Evolutionary conservation across 2,888 invertebrate species (phyloP).

Genomic region (Cryptosula pallasiana): DNA sequence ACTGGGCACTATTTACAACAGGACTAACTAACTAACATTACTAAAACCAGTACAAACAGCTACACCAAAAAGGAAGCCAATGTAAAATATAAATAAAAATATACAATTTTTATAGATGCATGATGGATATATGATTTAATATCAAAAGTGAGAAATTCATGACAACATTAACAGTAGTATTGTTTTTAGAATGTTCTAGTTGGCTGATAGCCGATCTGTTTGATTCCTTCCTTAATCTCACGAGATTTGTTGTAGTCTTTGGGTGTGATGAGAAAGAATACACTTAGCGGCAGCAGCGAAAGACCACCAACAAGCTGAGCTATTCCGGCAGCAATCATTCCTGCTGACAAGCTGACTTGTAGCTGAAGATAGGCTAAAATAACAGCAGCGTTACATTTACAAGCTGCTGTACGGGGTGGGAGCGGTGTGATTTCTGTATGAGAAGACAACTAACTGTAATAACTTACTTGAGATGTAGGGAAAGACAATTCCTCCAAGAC

Average conservation of each 20-base stretch:
- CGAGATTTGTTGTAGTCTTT: not conserved
- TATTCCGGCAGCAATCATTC: not conserved
- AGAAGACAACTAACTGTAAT: not conserved
- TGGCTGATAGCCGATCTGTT: conserved; percentile 2
- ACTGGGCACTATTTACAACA: too few species aligned
- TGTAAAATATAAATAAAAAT: too few species aligned
- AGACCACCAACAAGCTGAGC: not conserved
- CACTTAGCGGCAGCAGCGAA: not conserved
- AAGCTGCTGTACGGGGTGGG: too few species aligned
- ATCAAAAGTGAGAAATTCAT: not conserved
- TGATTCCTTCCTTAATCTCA: not conserved
- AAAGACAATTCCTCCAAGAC: conserved; percentile 14
- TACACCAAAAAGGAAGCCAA: too few species aligned
- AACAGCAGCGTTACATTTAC: too few species aligned
- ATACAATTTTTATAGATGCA: too few species aligned
- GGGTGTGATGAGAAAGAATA: not conserved
- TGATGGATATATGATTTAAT: too few species aligned
- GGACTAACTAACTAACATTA: too few species aligned
- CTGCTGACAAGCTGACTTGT: not conserved
- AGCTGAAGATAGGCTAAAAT: conserved; percentile 5
- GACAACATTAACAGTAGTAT: too few species aligned
- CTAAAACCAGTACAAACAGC: too few species aligned
- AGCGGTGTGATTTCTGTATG: not conserved
- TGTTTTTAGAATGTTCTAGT: not conserved
- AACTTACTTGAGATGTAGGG: conserved; percentile 17